Evolutionary conservation across 1,140 invertebrate genomes (phyloP), one percentile per base, ranked within the genome.

Genomic region (Ceratosolen solmsi): DNA sequence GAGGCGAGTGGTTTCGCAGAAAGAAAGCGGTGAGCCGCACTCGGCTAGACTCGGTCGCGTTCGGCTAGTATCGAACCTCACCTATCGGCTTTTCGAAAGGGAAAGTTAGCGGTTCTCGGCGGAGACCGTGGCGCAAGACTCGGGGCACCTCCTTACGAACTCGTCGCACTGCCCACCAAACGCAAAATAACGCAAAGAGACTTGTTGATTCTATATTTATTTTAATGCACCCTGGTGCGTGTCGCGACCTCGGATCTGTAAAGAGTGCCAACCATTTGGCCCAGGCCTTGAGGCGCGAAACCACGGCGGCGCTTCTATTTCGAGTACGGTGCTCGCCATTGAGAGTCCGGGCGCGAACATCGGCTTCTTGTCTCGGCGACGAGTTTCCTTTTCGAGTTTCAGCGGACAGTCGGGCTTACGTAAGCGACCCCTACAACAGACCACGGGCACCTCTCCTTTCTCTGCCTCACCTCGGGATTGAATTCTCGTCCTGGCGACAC

Each of bases 241-340:
- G 41, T 46, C 41, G 13, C 13, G 41, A 13, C 41, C 41, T 46
- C 41, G 41, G 13, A 13, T 5, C 5, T 8, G 41, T 8, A 46
- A 46, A 13, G 41, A 46, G 41, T 79, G 65, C 68, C 70, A 70
- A 70, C 20, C 75, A 41, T 60, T 75, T 77, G 79, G 79, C 83
- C 84, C 82, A 86, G 84, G 84, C 87, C 87, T 87, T 86, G 86
- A 86, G 82, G 51, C 80, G 80, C 46, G n/a, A n/a, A n/a, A n/a
- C n/a, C n/a, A n/a, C n/a, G n/a, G n/a, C n/a, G n/a, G n/a, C n/a
- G n/a, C n/a, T n/a, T n/a, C n/a, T n/a, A n/a, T n/a, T n/a, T n/a
- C n/a, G n/a, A n/a, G n/a, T n/a, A n/a, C n/a, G n/a, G n/a, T n/a
- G n/a, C n/a, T n/a, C n/a, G n/a, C n/a, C n/a, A n/a, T n/a, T n/a